Evolutionary conservation across 2,113 vertebrate species (phyloP).

Genomic region (Carlito syrichta): DNA sequence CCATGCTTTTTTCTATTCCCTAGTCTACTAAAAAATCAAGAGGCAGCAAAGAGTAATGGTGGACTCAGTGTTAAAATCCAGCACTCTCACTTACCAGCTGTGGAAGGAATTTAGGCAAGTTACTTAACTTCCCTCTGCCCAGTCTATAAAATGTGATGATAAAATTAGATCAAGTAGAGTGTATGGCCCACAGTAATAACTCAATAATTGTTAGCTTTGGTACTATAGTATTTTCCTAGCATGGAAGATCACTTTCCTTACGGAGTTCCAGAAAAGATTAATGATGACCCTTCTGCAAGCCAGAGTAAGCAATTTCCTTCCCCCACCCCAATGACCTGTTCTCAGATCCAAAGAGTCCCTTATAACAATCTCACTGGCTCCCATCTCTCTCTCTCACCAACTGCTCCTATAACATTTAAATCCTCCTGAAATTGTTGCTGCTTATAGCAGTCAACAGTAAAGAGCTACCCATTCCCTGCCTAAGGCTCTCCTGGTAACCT

Average conservation of each 20-base stretch:
- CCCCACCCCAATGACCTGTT: neutral
- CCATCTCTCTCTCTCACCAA: neutral
- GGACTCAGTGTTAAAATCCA: neutral
- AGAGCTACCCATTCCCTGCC: neutral
- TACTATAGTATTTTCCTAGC: neutral
- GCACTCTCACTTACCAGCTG: neutral
- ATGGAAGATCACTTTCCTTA: neutral
- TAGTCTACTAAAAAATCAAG: neutral
- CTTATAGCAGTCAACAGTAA: neutral
- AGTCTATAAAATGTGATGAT: neutral
- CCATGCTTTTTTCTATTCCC: neutral
- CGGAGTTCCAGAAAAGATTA: neutral
- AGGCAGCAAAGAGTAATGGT: neutral
- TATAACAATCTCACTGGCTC: neutral
- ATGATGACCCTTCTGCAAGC: neutral
- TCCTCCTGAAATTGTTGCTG: neutral
- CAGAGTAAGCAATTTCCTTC: neutral
- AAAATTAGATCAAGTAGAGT: neutral
- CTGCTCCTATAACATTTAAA: neutral
- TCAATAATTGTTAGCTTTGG: neutral
- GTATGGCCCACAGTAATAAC: neutral
- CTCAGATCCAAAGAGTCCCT: neutral
- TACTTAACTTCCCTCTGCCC: neutral
- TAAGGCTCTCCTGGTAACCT: slow-evolving; percentile 10
- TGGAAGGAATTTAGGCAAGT: neutral